Conservation (phyloP, 2,888 invertebrate species). For the Acanthosoma haemorrhoidale region DNA sequence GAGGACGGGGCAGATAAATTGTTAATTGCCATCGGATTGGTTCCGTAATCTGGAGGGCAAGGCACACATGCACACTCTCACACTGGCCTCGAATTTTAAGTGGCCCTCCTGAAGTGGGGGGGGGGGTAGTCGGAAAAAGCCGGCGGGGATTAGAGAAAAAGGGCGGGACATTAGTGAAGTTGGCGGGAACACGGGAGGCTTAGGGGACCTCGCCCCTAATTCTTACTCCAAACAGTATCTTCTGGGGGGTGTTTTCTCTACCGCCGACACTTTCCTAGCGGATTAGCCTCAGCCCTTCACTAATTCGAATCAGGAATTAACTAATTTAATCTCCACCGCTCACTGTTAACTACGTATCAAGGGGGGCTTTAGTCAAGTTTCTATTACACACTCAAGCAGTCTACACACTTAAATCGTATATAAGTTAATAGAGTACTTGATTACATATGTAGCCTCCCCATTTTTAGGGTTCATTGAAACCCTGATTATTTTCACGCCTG, state of each 20-base stretch:
- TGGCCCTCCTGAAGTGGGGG: neutral
- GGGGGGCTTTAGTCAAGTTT: too few species aligned
- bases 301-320: neutral
- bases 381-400: too few species aligned
- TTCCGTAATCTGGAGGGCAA: neutral
- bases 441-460: too few species aligned
- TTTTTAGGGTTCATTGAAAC: too few species aligned
- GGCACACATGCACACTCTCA: neutral
- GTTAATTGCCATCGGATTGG: too few species aligned
- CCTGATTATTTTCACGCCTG: too few species aligned
- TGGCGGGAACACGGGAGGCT: neutral
- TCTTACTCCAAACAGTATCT: neutral
- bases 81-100: slow-evolving; percentile 6
- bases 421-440: too few species aligned
- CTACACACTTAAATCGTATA: too few species aligned
- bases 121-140: too few species aligned
- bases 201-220: neutral
- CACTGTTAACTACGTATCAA: too few species aligned
- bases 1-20: slow-evolving; percentile 1
- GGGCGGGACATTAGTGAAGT: slow-evolving; percentile 3
- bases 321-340: neutral
- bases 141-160: slow-evolving; percentile 9
- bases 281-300: neutral
- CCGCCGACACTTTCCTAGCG: neutral
- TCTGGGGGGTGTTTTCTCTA: neutral